Conservation (phyloP, 1,140 invertebrate genomes). For the Cherax destructor region DNA sequence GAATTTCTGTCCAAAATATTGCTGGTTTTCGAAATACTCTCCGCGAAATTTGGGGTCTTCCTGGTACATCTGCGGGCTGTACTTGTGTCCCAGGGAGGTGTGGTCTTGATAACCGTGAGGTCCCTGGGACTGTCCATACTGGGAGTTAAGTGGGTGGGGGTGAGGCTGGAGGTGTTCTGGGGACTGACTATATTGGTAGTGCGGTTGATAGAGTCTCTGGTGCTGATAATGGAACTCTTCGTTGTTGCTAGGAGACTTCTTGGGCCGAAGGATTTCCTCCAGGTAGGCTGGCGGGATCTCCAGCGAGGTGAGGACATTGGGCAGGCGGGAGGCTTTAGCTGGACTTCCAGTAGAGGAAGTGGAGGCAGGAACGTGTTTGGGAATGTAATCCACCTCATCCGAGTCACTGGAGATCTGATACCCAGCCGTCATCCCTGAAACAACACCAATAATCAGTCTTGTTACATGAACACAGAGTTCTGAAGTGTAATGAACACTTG, state of each 20-base stretch:
- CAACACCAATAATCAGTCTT: background rate
- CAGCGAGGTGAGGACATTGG: constrained; percentile 24
- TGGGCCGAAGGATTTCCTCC: constrained; percentile 11
- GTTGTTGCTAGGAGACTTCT: background rate
- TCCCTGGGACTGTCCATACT: background rate
- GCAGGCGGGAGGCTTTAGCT: constrained; percentile 4
- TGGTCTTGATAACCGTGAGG: background rate
- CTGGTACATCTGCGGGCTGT: background rate
- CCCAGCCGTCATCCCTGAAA: background rate
- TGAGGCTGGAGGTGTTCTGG: background rate
- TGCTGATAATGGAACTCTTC: background rate
- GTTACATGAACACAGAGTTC: too few species aligned
- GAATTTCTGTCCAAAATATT: background rate
- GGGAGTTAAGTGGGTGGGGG: background rate
- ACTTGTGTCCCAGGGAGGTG: background rate
- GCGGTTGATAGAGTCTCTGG: background rate
- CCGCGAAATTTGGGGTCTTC: background rate
- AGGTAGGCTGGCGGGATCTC: constrained; percentile 20
- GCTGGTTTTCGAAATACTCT: constrained; percentile 1
- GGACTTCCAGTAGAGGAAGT: background rate
- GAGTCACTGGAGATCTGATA: background rate
- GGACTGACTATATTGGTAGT: background rate
- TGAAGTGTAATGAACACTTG: too few species aligned
- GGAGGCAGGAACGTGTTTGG: background rate
- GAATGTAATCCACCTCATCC: constrained; percentile 29